phyloP scores from a whole-genome alignment of 2,888 invertebrate genomes.

The Cryptocephalus moraei region DNA sequence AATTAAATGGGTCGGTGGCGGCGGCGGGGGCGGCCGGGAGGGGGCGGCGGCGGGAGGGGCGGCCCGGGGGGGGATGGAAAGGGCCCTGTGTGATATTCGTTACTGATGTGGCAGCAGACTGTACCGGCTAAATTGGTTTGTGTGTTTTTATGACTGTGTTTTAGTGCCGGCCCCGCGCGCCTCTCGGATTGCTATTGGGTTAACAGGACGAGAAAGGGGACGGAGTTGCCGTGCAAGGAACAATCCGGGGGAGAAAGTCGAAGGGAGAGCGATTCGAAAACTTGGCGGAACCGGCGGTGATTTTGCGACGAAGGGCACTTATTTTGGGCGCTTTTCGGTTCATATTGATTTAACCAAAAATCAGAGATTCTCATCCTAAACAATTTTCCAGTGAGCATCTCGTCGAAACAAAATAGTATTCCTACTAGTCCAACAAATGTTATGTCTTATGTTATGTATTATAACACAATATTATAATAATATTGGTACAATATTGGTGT shows the following conservation, averaged over 20 bases:
- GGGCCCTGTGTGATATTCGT: neutral
- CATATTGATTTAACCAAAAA: too few species aligned
- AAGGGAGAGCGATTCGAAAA: neutral
- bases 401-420: too few species aligned
- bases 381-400: too few species aligned
- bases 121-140: constrained; percentile 41
- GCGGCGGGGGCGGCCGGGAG: constrained; percentile 27
- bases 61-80: neutral
- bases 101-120: constrained; percentile 33
- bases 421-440: too few species aligned
- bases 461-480: too few species aligned
- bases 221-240: constrained; percentile 20
- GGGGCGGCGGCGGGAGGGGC: constrained; percentile 31
- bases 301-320: too few species aligned
- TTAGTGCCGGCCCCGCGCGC: constrained; percentile 40
- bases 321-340: too few species aligned
- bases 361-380: too few species aligned
- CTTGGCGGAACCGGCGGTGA: too few species aligned
- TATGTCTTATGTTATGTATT: too few species aligned
- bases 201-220: constrained; percentile 35
- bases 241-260: too few species aligned
- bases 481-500: too few species aligned
- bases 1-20: constrained; percentile 32
- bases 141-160: constrained; percentile 43
- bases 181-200: constrained; percentile 39